Evolutionary conservation across 1,140 invertebrate genomes (phyloP), one percentile per base, ranked within the genome.

Genomic region (Drosophila mojavensis): DNA sequence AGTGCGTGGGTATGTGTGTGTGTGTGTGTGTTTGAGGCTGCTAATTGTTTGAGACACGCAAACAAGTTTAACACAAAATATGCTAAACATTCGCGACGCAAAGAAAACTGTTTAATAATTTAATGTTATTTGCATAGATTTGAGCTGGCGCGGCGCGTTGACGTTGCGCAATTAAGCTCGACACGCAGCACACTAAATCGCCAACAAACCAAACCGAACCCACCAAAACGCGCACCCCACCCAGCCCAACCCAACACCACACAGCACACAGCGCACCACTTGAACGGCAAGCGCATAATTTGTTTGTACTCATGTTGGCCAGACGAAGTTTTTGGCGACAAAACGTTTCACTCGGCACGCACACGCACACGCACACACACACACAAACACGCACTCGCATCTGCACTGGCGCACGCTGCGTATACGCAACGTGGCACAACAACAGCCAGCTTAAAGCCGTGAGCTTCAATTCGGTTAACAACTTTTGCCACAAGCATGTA

Each of bases 41-140:
- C 84, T 88, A 86, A 86, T 86, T 86, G 83, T 86, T 86, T 86
- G 83, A 79, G 80, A 79, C 83, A 86, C 79, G 83, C 83, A 86
- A 86, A 86, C 79, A 86, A 86, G 82, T 86, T 86, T 83, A 69
- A 78, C 79, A 75, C 69, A 88, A 88, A 86, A 88, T 88, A 86
- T 86, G 83, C 84, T 86, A 86, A 86, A 88, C 63, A 79, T 75
- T 79, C 65, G 53, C 36, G 24, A 69, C 24, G 48, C 55, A 59
- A 77, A 66, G 69, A 83, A 86, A 79, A 78, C 78, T 77, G 77
- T 83, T 86, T 86, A 69, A 86, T 79, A 86, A 86, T 83, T 86
- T 88, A 86, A 88, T 86, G 80, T 88, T 71, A 86, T 88, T 86
- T 82, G 83, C 83, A 82, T 84, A 84, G 81, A 84, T 81, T 84